Evolutionary conservation across 2,113 vertebrate genomes (phyloP).

Genomic region (Propithecus coquereli): DNA sequence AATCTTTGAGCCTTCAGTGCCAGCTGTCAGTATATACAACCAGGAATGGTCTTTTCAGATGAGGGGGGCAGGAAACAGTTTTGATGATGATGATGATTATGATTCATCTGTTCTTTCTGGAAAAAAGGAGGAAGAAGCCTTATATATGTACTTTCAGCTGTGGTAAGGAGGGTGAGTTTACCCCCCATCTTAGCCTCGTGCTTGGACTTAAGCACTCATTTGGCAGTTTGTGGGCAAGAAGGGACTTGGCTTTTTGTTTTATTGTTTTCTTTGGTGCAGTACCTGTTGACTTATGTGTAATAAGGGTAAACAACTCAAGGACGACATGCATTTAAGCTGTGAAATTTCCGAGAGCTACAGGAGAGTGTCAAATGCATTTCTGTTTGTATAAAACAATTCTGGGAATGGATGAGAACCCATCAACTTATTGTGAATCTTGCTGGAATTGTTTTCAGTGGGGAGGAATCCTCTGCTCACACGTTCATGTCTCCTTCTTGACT

Average conservation of each 20-base stretch:
- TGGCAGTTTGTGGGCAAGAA: not conserved
- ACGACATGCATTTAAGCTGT: not conserved
- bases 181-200: too few relatives aligned
- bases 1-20: not conserved
- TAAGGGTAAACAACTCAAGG: not conserved
- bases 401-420: not conserved
- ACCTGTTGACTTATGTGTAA: not conserved
- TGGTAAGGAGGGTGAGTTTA: not conserved
- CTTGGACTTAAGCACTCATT: not conserved
- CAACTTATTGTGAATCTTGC: rapidly evolving
- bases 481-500: not conserved
- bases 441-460: not conserved
- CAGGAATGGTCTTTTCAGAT: not conserved
- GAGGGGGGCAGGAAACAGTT: not conserved
- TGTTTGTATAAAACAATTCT: not conserved
- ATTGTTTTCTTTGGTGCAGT: not conserved
- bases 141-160: not conserved
- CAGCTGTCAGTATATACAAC: not conserved
- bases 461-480: not conserved
- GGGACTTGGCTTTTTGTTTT: not conserved
- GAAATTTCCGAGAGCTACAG: not conserved
- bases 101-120: not conserved
- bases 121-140: not conserved
- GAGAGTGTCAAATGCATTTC: not conserved
- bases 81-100: not conserved